These are phyloP conservation scores for Apis cerana DNA, from an alignment of 1,140 invertebrate genomes.

Conservation along the genomic window DNA sequence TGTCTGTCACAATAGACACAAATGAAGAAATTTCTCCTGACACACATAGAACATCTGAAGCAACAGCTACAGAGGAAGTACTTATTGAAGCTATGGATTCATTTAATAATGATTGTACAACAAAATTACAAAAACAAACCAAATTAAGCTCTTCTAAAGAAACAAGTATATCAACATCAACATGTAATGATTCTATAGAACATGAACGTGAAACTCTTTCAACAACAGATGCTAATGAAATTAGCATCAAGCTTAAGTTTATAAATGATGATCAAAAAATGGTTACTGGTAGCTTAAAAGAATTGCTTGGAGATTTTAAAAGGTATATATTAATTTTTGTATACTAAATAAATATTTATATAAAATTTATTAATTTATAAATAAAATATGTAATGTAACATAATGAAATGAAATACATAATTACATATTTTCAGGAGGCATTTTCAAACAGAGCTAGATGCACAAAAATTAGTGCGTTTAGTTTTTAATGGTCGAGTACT, in stretches of 20 bases:
- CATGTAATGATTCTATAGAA: constrained; percentile 44
- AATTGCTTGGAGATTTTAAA: constrained; percentile 93
- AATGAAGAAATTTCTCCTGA: constrained; percentile 48
- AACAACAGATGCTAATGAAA: constrained; percentile 76
- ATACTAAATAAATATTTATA: too few species aligned
- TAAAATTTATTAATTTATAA: not conserved
- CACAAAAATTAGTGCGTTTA: constrained; percentile 89
- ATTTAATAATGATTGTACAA: constrained; percentile 66
- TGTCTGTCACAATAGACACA: constrained; percentile 45
- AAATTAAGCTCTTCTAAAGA: constrained; percentile 46
- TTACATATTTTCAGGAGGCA: constrained; percentile 84
- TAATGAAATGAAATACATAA: not conserved
- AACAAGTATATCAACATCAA: constrained; percentile 26
- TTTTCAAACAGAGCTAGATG: constrained; percentile 89
- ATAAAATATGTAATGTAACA: not conserved
- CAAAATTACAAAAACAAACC: constrained; percentile 52
- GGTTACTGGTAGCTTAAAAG: constrained; percentile 88
- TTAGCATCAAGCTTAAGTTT: constrained; percentile 91
- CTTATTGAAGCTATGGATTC: constrained; percentile 79
- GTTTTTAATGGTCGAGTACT: constrained; percentile 94
- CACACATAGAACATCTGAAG: constrained; percentile 48
- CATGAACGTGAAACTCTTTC: constrained; percentile 47
- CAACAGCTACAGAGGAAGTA: constrained; percentile 71
- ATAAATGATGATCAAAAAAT: constrained; percentile 92
- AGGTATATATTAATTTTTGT: constrained; percentile 77